Evolutionary conservation across 2,113 vertebrate species (phyloP).

Genomic region (Anhinga rufa): DNA sequence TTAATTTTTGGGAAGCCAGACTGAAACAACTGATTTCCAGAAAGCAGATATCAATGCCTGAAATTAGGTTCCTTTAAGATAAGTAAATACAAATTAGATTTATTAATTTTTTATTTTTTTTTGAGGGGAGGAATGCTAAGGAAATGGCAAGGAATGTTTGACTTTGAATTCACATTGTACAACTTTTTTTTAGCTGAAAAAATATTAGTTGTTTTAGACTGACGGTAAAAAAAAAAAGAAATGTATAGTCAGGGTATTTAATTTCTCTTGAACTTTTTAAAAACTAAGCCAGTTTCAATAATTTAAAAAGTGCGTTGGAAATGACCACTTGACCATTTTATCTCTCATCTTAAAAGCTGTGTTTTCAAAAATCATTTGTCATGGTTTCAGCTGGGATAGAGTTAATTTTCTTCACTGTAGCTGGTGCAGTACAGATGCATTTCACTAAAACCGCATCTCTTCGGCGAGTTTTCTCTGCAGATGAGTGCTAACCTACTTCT

Average conservation of each 20-base stretch:
- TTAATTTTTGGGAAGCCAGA: neutral
- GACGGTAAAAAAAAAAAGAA: neutral
- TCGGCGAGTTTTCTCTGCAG: neutral
- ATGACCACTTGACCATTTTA: neutral
- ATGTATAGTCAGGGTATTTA: neutral
- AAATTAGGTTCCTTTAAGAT: neutral
- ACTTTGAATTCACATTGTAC: neutral
- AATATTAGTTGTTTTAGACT: neutral
- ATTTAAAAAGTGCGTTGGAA: neutral
- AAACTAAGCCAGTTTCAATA: neutral
- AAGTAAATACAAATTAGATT: neutral
- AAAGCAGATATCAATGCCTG: neutral
- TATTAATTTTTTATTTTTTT: too few relatives aligned
- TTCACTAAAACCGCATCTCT: neutral
- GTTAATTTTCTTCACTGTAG: too few relatives aligned
- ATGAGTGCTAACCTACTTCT: neutral
- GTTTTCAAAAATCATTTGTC: neutral
- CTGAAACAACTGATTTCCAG: neutral
- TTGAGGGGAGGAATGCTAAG: accelerated
- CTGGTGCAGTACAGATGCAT: neutral
- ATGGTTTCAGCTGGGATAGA: too few relatives aligned
- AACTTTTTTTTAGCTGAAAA: neutral
- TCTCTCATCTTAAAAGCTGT: neutral
- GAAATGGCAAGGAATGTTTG: neutral
- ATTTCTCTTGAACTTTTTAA: neutral